Percentiles rank a stretch among this genome's conserved stretches.
phyloP scores from a whole-genome alignment of 2,888 invertebrate species.

The Plemyria rubiginata region DNA sequence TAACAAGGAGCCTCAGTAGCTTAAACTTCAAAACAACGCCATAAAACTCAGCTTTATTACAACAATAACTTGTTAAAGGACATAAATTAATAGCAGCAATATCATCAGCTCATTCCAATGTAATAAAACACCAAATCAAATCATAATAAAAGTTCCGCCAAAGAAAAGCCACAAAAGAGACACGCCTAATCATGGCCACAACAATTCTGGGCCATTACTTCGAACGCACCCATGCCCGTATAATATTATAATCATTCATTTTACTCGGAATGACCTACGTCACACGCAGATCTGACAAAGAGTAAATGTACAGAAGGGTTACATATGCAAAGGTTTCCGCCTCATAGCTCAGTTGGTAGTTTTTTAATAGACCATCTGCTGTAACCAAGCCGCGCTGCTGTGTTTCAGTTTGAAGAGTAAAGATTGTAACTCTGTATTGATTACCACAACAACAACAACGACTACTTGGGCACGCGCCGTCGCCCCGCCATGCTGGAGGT shows the following conservation, averaged over 20 bases:
- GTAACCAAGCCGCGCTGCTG: too few species aligned
- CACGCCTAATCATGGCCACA: slow-evolving; percentile 40
- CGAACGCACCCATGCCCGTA: slow-evolving; percentile 51
- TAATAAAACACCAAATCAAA: slow-evolving; percentile 26
- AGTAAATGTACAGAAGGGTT: slow-evolving; percentile 27
- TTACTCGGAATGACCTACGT: slow-evolving; percentile 56
- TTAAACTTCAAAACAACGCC: neutral
- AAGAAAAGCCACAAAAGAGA: slow-evolving; percentile 37
- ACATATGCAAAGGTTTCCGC: neutral
- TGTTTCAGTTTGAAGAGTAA: too few species aligned
- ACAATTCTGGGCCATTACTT: slow-evolving; percentile 41
- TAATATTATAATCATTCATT: slow-evolving; percentile 63
- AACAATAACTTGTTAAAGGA: neutral
- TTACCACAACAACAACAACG: too few species aligned
- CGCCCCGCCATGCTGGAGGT: too few species aligned
- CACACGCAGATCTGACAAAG: slow-evolving; percentile 42
- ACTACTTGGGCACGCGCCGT: too few species aligned
- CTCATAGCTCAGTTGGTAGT: too few species aligned
- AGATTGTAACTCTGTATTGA: too few species aligned
- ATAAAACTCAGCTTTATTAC: neutral
- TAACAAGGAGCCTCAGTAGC: too few species aligned
- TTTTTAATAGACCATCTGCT: too few species aligned
- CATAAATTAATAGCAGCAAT: slow-evolving; percentile 3
- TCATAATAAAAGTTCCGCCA: slow-evolving; percentile 25
- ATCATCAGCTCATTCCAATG: slow-evolving; percentile 7